These are phyloP conservation scores for Nymphalis polychloros DNA, from an alignment of 2,888 invertebrate species.

Conservation along the genomic window DNA sequence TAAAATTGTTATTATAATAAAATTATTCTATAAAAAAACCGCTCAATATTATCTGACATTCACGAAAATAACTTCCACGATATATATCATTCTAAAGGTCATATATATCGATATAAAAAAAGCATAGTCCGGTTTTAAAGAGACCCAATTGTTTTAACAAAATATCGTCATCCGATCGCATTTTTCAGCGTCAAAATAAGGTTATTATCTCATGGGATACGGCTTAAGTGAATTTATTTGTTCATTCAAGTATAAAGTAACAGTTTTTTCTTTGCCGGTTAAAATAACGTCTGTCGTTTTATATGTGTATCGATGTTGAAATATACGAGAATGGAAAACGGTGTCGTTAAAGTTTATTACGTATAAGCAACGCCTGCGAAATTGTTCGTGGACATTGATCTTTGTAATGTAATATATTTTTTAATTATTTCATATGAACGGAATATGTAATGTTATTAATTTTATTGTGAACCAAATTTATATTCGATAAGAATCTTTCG, in stretches of 20 bases:
- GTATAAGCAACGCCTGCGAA: not conserved
- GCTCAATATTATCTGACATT: slow-evolving; percentile 34
- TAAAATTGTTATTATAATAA: not conserved
- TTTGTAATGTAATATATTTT: too few relatives aligned
- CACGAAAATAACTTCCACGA: slow-evolving; percentile 40
- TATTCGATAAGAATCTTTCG: too few relatives aligned
- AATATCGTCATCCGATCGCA: slow-evolving; percentile 49
- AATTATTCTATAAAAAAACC: slow-evolving; percentile 22
- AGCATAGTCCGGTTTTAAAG: slow-evolving; percentile 43
- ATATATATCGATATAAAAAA: slow-evolving; percentile 43
- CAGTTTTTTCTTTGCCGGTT: slow-evolving; percentile 49
- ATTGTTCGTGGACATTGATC: too few relatives aligned
- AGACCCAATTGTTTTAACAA: slow-evolving; percentile 52
- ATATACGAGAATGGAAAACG: slow-evolving; percentile 32
- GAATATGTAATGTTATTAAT: too few relatives aligned
- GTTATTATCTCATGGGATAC: slow-evolving; percentile 61
- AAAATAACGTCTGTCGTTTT: slow-evolving; percentile 62
- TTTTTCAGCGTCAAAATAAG: slow-evolving; percentile 61
- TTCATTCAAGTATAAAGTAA: slow-evolving; percentile 70
- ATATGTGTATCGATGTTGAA: slow-evolving; percentile 61
- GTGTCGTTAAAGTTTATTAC: slow-evolving; percentile 2
- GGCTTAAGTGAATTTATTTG: slow-evolving; percentile 69
- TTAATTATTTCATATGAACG: too few relatives aligned
- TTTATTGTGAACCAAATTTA: too few relatives aligned
- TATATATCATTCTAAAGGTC: slow-evolving; percentile 57